These are phyloP conservation scores for Leptocoma aspasia DNA, from an alignment of 2,113 vertebrate species.

Conservation along the genomic window DNA sequence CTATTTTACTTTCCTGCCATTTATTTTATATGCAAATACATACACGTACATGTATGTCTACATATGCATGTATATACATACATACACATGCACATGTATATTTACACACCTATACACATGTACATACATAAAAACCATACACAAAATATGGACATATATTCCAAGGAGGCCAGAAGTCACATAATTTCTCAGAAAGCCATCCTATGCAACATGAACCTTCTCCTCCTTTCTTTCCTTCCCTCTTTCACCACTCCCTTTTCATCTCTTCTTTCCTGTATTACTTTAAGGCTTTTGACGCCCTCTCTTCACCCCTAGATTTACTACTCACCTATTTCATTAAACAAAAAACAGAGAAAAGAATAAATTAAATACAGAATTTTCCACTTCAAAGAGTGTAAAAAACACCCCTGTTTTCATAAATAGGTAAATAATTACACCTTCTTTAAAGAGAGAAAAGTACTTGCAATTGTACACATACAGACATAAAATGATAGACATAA, in stretches of 20 bases:
- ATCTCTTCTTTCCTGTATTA: not conserved
- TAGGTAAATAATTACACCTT: not conserved
- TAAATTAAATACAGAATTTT: not conserved
- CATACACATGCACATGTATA: not conserved
- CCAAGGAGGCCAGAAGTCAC: not conserved
- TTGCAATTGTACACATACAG: not conserved
- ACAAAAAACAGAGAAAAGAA: not conserved
- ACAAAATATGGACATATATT: not conserved
- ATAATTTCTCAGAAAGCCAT: not conserved
- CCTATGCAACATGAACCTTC: not conserved
- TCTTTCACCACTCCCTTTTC: not conserved
- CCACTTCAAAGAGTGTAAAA: not conserved
- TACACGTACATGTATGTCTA: not conserved
- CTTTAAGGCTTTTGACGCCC: not conserved
- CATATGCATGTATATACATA: not conserved
- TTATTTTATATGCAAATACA: not conserved
- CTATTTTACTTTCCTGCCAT: not conserved
- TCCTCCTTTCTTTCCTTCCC: not conserved
- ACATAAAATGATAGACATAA: not conserved
- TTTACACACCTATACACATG: not conserved
- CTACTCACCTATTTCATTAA: not conserved
- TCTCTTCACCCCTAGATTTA: not conserved
- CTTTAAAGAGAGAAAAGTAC: not conserved
- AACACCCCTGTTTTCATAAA: not conserved
- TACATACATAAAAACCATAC: not conserved